A percentile compares a stretch with the other conserved stretches of the same genome.
phyloP scores from a whole-genome alignment of 2,888 invertebrate species.

The Eurytoma adleriae region DNA sequence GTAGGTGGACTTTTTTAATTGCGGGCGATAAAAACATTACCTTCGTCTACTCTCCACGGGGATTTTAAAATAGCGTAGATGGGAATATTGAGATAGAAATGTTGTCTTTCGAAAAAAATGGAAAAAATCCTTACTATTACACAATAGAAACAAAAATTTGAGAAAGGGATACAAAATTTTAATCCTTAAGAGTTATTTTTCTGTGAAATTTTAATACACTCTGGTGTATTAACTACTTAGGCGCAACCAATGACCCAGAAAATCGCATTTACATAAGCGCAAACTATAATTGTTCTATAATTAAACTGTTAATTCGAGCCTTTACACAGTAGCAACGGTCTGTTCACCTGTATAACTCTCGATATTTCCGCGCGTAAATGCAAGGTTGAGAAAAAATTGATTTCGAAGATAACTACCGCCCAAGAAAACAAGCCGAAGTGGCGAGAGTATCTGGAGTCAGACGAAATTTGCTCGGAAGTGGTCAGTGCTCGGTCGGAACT shows the following conservation, averaged over 20 bases:
- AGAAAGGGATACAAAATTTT: too few species aligned
- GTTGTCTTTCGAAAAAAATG: too few species aligned
- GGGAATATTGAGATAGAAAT: not conserved
- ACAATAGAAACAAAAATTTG: too few species aligned
- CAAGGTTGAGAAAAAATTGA: not conserved
- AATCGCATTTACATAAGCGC: conserved; percentile 13
- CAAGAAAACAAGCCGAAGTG: not conserved
- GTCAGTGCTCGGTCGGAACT: conserved; percentile 25
- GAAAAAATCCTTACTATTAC: too few species aligned
- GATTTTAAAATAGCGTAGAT: too few species aligned
- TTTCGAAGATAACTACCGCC: not conserved
- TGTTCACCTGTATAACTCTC: not conserved
- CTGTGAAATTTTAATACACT: too few species aligned
- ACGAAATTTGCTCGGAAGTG: conserved; percentile 29
- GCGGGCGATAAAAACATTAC: too few species aligned
- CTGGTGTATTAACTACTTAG: too few species aligned
- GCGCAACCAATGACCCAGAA: conserved; percentile 15
- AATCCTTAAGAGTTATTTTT: too few species aligned
- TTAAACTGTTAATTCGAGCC: not conserved
- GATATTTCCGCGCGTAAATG: not conserved
- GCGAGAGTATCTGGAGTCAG: not conserved
- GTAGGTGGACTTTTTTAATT: not conserved
- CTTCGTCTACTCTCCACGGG: too few species aligned
- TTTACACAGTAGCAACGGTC: not conserved
- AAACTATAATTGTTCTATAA: conserved; percentile 7